phyloP scores from a whole-genome alignment of 2,113 vertebrate species.

The Synchiropus splendidus region DNA sequence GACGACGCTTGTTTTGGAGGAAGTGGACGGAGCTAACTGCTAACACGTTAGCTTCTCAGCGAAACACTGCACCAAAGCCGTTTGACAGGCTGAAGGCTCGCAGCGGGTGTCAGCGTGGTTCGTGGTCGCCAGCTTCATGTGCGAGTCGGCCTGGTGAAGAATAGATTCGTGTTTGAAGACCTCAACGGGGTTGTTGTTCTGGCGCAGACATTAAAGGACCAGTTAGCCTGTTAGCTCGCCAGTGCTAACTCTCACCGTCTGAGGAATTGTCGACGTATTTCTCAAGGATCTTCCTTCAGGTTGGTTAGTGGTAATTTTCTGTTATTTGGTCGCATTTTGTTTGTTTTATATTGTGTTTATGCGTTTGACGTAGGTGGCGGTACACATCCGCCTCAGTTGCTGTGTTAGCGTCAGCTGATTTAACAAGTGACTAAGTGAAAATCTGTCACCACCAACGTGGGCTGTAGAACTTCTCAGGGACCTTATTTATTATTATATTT shows the following conservation, averaged over 20 bases:
- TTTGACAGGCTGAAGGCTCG: too few species aligned
- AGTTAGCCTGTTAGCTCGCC: conserved; percentile 36
- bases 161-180: conserved; percentile 16
- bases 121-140: too few species aligned
- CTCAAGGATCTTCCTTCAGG: conserved; percentile 34
- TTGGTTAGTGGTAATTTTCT: conserved; percentile 15
- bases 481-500: too few species aligned
- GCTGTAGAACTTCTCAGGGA: too few species aligned
- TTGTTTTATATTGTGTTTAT: not conserved
- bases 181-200: conserved; percentile 32
- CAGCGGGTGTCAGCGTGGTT: too few species aligned
- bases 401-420: too few species aligned
- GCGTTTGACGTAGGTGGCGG: too few species aligned
- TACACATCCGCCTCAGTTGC: too few species aligned
- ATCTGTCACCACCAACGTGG: too few species aligned
- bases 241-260: conserved; percentile 27
- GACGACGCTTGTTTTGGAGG: conserved; percentile 63
- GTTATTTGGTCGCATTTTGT: not conserved
- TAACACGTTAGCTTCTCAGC: conserved; percentile 42
- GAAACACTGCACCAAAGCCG: conserved; percentile 2
- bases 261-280: conserved; percentile 29
- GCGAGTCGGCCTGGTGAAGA: too few species aligned
- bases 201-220: conserved; percentile 33
- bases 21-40: conserved; percentile 42
- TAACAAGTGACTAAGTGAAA: too few species aligned